Conservation (phyloP, 2,888 invertebrate genomes). For the Sympetrum striolatum region DNA sequence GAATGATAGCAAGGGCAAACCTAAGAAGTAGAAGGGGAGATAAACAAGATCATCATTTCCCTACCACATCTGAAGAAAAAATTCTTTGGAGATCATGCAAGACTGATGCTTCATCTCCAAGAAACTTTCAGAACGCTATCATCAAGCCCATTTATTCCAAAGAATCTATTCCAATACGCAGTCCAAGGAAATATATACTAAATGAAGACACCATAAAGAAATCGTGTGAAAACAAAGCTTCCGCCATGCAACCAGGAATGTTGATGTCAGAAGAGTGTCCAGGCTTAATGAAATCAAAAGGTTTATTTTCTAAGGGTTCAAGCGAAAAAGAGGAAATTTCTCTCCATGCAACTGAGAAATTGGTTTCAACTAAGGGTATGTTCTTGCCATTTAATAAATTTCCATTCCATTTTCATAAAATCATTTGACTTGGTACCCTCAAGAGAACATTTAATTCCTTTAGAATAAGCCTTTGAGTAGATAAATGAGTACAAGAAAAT, state of each 20-base stretch:
- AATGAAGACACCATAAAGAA: background rate
- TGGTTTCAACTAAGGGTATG: background rate
- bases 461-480: too few relatives aligned
- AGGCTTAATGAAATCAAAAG: background rate
- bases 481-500: too few relatives aligned
- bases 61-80: background rate
- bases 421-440: too few relatives aligned
- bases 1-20: conserved; percentile 1
- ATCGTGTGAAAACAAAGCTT: background rate
- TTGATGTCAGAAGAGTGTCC: background rate
- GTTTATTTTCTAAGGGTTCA: background rate
- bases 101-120: background rate
- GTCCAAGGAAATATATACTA: background rate
- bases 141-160: background rate
- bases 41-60: background rate
- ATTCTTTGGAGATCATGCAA: background rate
- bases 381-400: too few relatives aligned
- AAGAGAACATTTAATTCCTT: too few relatives aligned
- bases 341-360: background rate
- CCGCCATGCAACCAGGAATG: background rate
- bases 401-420: too few relatives aligned
- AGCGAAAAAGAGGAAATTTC: background rate
- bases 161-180: background rate
- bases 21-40: background rate
- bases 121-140: background rate